Percentiles rank a stretch among this genome's conserved stretches.
Evolutionary conservation across 1,140 invertebrate genomes (phyloP).

Genomic region (Bombus fervidus): DNA sequence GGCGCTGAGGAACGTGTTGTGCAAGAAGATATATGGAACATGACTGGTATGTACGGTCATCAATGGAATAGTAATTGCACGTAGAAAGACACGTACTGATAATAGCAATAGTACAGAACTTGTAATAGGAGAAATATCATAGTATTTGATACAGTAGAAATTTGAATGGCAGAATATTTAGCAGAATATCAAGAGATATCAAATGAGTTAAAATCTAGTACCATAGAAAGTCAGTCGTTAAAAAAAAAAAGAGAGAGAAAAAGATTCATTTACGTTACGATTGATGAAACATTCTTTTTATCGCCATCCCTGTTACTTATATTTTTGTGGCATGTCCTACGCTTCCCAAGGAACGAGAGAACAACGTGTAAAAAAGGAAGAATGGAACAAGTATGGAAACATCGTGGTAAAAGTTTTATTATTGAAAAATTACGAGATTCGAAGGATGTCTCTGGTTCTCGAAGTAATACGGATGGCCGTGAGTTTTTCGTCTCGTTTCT

Average conservation of each 20-base stretch:
- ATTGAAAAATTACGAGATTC: constrained; percentile 35
- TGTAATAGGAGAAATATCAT: too few species aligned
- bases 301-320: not conserved
- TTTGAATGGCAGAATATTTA: too few species aligned
- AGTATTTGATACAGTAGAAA: too few species aligned
- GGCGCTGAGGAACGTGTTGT: not conserved
- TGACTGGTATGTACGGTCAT: not conserved
- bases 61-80: not conserved
- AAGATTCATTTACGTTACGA: not conserved
- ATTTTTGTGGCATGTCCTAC: not conserved
- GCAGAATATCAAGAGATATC: too few species aligned
- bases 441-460: not conserved
- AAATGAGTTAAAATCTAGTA: not conserved
- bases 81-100: not conserved
- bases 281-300: not conserved
- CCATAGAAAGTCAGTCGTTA: not conserved
- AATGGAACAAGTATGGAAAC: not conserved
- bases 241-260: not conserved
- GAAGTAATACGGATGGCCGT: constrained; percentile 15
- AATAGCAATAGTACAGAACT: too few species aligned
- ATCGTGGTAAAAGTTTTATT: constrained; percentile 14
- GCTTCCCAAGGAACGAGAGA: not conserved
- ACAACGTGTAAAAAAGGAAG: not conserved
- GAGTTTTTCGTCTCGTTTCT: constrained; percentile 2
- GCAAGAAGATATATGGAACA: not conserved